A percentile compares a stretch with the other conserved stretches of the same genome.
Conservation (phyloP, 2,888 invertebrate species). For the Physocephala rufipes region DNA sequence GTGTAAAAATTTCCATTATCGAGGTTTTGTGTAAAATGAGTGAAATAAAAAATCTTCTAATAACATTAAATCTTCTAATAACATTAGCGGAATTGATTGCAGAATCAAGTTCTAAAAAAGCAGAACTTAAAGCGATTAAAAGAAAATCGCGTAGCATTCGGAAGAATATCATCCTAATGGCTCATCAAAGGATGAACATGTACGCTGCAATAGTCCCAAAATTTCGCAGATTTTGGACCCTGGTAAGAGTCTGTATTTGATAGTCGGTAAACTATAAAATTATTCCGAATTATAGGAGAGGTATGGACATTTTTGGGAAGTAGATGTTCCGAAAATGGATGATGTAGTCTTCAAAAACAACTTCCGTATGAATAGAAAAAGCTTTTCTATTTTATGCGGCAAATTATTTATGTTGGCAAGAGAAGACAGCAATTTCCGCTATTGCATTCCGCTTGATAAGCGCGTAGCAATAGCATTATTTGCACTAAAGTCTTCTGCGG, state of each 20-base stretch:
- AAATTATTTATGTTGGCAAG: background rate
- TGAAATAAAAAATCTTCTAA: background rate
- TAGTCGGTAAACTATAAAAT: background rate
- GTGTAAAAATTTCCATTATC: too few relatives aligned
- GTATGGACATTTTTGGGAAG: conserved; percentile 7
- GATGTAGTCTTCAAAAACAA: background rate
- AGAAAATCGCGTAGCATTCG: background rate
- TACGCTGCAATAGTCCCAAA: background rate
- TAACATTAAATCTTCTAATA: too few relatives aligned
- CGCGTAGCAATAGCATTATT: background rate
- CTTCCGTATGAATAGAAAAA: background rate
- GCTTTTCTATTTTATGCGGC: background rate
- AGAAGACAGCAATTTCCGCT: background rate
- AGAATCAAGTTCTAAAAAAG: background rate
- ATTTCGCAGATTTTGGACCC: background rate
- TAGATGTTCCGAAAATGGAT: background rate
- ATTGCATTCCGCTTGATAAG: conserved; percentile 1
- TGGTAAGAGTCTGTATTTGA: background rate
- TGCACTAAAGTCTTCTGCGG: background rate
- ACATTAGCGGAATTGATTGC: background rate
- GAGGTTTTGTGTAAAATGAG: conserved; percentile 29
- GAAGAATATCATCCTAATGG: background rate
- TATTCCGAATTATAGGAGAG: background rate
- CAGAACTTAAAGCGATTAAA: background rate
- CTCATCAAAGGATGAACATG: background rate